phyloP scores from a whole-genome alignment of 2,113 vertebrate species.

The Hiodon tergisus region DNA sequence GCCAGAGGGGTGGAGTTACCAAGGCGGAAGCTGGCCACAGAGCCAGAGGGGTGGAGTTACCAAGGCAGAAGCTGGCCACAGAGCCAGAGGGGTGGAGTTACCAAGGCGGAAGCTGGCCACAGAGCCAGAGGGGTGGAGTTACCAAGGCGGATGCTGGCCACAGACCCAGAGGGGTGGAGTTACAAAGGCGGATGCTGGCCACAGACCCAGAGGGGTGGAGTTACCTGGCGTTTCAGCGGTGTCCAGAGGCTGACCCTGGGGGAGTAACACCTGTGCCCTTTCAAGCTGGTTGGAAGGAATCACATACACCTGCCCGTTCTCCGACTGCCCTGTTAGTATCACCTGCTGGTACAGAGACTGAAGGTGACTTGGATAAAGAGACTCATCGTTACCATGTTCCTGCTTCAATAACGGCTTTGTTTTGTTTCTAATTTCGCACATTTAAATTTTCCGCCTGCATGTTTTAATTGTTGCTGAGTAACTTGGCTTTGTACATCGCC shows the following conservation, averaged over 20 bases:
- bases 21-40: neutral
- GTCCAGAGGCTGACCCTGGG: constrained; percentile 62
- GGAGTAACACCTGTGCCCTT: constrained; percentile 64
- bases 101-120: neutral
- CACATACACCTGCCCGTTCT: constrained; percentile 65
- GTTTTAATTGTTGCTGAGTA: neutral
- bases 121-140: too few relatives aligned
- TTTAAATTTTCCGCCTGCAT: too few relatives aligned
- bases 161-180: neutral
- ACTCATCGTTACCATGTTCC: neutral
- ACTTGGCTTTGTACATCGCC: neutral
- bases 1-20: too few relatives aligned
- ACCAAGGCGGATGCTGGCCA: neutral
- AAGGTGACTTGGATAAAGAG: neutral
- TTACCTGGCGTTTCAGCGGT: constrained; percentile 50
- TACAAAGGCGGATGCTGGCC: neutral
- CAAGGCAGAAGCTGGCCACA: constrained; percentile 20
- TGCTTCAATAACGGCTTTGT: too few relatives aligned
- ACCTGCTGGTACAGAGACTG: constrained; percentile 49
- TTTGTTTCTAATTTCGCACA: too few relatives aligned
- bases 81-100: neutral
- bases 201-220: constrained; percentile 16
- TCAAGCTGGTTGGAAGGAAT: constrained; percentile 66
- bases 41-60: neutral
- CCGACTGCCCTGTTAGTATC: constrained; percentile 68